Base-by-base conservation (phyloP, 2,113 vertebrate species). In the Buteo buteo region DNA sequence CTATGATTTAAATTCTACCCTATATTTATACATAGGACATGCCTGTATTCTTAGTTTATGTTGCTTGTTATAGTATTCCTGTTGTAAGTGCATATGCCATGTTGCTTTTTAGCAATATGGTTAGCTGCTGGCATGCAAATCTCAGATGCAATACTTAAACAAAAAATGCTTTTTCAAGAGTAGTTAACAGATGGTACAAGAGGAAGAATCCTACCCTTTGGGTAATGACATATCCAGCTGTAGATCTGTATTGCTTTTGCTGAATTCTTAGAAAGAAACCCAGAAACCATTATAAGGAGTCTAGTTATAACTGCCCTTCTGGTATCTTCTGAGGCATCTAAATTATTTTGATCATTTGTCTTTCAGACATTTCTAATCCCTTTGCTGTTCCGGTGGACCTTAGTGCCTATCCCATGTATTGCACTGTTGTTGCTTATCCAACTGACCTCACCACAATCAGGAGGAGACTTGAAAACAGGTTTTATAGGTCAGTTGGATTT, bases 351-450 rank as follows among this genome's bases (percentile, higher is more conserved):
- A 1, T 91, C 74, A 96, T 96, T 79, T 96, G 49, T 87, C 59
- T 92, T 94, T 38, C 97, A 99, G 99, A 99, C 90, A 98, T 99
- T 91, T 99, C 99, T n/a, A 99, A 99, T 94, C 98, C 99, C 16
- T 99, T 99, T 95, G 98, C 98, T 82, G 98, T 97, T 76, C 99
- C 99, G 0, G 99, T 99, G 94, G 99, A 99, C 98, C 98, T 99
- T 94, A 98, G 97, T 97, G 99, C 99, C 97, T 99, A 99, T 95
- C 99, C 99, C 49, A 98, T 99, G 86, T 99, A 99, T 98, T 99
- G 99, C 98, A 99, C 99, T 92, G 99, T 98, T 70, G 99, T 99
- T 96, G 98, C 99, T 85, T 99, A 99, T 96, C 99, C 99, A 91
- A 99, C 99, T 79, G 99, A 99, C 98, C 99, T 99, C 95, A 98